A percentile compares a stretch with the other conserved stretches of the same genome.
Conservation (phyloP, 2,113 vertebrate species). For the Vireo altiloquus region DNA sequence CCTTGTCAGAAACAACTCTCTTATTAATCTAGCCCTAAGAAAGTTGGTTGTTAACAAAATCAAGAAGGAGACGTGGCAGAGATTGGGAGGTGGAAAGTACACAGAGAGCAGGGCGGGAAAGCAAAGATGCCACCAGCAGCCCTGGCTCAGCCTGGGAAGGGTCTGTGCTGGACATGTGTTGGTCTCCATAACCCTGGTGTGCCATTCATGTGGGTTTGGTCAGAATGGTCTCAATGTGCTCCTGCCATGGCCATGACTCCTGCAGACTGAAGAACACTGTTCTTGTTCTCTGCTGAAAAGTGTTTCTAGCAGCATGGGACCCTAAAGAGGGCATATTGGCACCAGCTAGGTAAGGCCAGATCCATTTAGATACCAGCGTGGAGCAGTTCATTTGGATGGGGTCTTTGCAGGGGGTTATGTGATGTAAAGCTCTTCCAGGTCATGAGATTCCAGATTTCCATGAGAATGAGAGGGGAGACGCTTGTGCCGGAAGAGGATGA, state of each 20-base stretch:
- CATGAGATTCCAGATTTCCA: not conserved
- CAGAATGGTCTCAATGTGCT: accelerated
- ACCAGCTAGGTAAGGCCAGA: not conserved
- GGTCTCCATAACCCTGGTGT: not conserved
- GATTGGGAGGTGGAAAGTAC: not conserved
- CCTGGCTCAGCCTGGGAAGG: accelerated
- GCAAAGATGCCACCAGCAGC: not conserved
- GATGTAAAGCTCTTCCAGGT: not conserved
- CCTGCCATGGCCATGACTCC: accelerated
- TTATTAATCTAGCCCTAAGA: not conserved
- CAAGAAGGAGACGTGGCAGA: not conserved
- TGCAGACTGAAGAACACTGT: not conserved
- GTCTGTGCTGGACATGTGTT: not conserved
- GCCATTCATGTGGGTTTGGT: not conserved
- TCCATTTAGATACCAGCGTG: not conserved
- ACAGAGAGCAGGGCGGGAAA: not conserved
- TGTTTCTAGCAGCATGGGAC: not conserved
- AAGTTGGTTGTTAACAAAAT: not conserved
- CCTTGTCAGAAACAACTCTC: not conserved
- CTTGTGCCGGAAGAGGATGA: not conserved
- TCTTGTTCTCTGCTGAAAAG: not conserved
- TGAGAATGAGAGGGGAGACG: not conserved
- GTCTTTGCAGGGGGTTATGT: not conserved
- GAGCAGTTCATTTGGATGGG: not conserved
- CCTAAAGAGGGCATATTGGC: not conserved